A percentile compares a stretch with the other conserved stretches of the same genome.
Conservation (phyloP, 2,113 vertebrate genomes). For the Heloderma charlesbogerti region DNA sequence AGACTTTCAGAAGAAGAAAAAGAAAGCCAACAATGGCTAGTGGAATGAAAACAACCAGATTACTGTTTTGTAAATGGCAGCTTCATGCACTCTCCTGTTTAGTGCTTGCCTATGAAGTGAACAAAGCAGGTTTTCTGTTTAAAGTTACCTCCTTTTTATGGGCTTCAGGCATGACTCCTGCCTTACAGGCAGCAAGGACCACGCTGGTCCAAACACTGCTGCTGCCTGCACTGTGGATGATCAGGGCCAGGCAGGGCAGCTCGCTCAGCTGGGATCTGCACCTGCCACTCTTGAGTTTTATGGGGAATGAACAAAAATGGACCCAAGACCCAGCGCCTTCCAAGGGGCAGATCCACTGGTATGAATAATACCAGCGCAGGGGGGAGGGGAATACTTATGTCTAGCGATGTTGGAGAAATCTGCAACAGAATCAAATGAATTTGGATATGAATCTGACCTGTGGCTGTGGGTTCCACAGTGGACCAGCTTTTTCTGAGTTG, state of each 20-base stretch:
- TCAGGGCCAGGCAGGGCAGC: neutral
- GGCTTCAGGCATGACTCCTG: neutral
- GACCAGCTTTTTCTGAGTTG: too few species aligned
- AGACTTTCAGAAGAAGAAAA: neutral
- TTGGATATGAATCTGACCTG: too few species aligned
- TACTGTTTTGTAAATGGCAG: slow-evolving; percentile 14
- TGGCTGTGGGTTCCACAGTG: too few species aligned
- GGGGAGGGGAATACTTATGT: too few species aligned
- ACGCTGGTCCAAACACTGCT: neutral
- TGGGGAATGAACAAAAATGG: neutral
- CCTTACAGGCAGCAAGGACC: neutral
- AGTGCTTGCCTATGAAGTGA: neutral
- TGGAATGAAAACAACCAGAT: neutral
- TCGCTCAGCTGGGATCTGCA: neutral
- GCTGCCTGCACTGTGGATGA: neutral
- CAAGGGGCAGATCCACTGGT: neutral
- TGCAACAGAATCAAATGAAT: too few species aligned
- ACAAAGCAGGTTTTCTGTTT: neutral
- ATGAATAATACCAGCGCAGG: neutral
- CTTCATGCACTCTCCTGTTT: neutral
- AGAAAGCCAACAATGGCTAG: neutral
- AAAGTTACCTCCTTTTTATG: too few species aligned
- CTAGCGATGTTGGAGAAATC: neutral
- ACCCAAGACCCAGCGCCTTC: neutral
- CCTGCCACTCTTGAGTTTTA: neutral